A percentile compares a stretch with the other conserved stretches of the same genome.
These are phyloP conservation scores for Theonella swinhoei DNA, from an alignment of 37 sponge, comb jelly and placozoan genomes.

Conservation along the genomic window DNA sequence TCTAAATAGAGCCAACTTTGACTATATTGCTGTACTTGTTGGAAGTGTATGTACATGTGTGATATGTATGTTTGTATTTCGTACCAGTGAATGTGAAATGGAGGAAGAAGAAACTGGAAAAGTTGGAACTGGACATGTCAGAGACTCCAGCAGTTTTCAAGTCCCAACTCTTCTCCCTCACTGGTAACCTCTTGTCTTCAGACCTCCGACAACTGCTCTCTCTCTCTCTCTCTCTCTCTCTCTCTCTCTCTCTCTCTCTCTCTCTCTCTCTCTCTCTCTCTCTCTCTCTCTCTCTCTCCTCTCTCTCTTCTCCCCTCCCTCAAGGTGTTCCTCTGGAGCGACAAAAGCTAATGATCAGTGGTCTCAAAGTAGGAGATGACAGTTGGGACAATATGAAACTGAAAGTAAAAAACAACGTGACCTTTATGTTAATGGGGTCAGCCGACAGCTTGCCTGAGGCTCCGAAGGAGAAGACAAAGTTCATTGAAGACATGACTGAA, in stretches of 20 bases:
- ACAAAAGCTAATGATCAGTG: slow-evolving; percentile 92
- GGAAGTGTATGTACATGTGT: no score
- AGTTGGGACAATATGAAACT: slow-evolving; percentile 66
- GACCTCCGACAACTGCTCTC: no score
- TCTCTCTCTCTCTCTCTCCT: neutral
- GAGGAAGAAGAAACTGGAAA: no score
- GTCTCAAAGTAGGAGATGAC: slow-evolving; percentile 66
- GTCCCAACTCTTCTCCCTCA: slow-evolving; percentile 80
- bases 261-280: neutral
- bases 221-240: no score
- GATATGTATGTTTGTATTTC: no score
- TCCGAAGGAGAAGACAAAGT: slow-evolving; percentile 73
- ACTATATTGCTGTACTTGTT: no score
- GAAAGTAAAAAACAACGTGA: slow-evolving; percentile 78
- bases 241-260: no score
- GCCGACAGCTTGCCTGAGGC: slow-evolving; percentile 78
- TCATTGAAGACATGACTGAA: slow-evolving; percentile 94
- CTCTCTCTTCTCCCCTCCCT: neutral
- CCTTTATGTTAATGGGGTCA: slow-evolving; percentile 93
- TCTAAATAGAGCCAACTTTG: no score
- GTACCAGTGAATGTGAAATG: no score
- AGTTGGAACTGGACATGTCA: slow-evolving; percentile 84
- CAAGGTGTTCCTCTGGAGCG: slow-evolving; percentile 74
- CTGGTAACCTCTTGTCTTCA: no score
- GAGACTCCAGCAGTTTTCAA: slow-evolving; percentile 94